phyloP scores from a whole-genome alignment of 2,113 vertebrate genomes.

The Amblyornis subalaris region DNA sequence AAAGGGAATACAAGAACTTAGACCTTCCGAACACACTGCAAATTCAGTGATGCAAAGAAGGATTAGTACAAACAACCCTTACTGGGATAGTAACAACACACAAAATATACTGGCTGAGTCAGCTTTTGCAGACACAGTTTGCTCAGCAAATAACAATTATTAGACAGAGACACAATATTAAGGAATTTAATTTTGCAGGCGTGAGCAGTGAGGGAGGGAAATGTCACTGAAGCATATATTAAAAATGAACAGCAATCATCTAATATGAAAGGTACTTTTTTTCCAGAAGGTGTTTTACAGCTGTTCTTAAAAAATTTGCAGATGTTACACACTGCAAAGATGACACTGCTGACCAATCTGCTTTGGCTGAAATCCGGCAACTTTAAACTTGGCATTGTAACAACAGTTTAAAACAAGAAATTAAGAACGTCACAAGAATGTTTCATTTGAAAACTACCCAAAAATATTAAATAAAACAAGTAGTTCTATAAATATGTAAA shows the following conservation, averaged over 20 bases:
- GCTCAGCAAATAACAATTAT: background rate
- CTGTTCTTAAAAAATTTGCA: background rate
- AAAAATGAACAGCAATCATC: constrained; percentile 14
- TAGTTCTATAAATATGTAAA: background rate
- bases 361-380: background rate
- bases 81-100: rapidly evolving
- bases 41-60: background rate
- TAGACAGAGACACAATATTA: background rate
- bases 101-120: background rate
- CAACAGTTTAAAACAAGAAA: background rate
- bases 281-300: background rate
- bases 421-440: background rate
- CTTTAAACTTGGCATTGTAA: background rate
- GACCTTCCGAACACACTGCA: background rate
- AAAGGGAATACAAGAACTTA: background rate
- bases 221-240: background rate
- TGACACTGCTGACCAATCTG: background rate
- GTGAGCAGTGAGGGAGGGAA: background rate
- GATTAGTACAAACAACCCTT: background rate
- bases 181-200: background rate
- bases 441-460: background rate
- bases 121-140: background rate
- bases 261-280: background rate
- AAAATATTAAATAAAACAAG: background rate
- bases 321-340: background rate